phyloP scores from a whole-genome alignment of 2,113 vertebrate species.

The Cottus gobio region DNA sequence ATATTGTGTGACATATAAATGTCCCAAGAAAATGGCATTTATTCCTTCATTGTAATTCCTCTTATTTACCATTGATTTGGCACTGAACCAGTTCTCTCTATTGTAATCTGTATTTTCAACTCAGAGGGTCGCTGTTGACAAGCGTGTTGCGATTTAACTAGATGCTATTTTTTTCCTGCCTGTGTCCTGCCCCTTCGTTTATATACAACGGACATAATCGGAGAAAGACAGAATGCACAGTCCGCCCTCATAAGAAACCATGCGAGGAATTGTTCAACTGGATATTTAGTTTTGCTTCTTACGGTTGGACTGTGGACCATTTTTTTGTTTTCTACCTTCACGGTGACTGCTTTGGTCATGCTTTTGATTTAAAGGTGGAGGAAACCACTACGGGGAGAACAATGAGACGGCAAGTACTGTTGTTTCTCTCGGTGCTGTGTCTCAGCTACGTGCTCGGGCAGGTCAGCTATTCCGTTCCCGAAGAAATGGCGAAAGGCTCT shows the following conservation, averaged over 20 bases:
- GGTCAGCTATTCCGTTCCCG: constrained; percentile 82
- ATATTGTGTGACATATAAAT: neutral
- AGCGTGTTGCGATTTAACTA: neutral
- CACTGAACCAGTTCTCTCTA: rapidly evolving
- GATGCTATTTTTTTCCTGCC: constrained; percentile 24
- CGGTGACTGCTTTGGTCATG: neutral
- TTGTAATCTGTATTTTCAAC: constrained; percentile 61
- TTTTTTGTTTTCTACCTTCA: neutral
- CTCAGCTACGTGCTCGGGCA: constrained; percentile 49
- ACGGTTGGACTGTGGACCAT: neutral
- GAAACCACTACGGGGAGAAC: constrained; percentile 29
- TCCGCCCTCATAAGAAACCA: neutral
- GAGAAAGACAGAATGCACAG: neutral
- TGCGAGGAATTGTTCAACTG: neutral
- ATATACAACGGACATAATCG: neutral
- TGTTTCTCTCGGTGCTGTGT: constrained; percentile 50
- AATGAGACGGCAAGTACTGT: constrained; percentile 72
- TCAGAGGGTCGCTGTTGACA: constrained; percentile 65
- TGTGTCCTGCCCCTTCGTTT: constrained; percentile 32
- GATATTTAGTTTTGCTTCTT: neutral
- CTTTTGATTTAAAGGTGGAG: neutral
- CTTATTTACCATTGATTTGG: too few species aligned
- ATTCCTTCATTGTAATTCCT: rapidly evolving
- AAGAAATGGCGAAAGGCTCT: constrained; percentile 82
- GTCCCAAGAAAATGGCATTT: neutral